A percentile compares a stretch with the other conserved stretches of the same genome.
Evolutionary conservation across 2,113 vertebrate species (phyloP).

Genomic region (Chrysochloris asiatica): DNA sequence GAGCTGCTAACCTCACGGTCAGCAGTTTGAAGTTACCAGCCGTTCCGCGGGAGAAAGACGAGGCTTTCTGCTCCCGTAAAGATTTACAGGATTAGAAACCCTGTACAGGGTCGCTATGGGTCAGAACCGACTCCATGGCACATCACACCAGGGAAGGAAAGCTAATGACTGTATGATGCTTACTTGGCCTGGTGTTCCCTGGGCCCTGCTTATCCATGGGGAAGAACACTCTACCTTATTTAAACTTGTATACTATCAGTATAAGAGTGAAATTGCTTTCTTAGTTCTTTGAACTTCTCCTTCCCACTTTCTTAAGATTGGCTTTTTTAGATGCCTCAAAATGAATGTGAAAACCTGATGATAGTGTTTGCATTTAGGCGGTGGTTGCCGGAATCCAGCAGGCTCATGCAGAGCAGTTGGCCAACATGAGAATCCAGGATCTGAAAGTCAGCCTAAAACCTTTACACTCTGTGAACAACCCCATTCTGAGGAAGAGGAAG

Average conservation of each 20-base stretch:
- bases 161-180: not conserved
- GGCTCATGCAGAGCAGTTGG: slow-evolving; percentile 97
- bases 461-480: slow-evolving; percentile 98
- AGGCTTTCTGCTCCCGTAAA: no score
- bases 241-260: not conserved
- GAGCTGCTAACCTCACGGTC: no score
- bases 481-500: slow-evolving; percentile 98
- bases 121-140: no score
- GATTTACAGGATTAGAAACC: no score
- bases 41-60: no score
- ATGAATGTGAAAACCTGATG: slow-evolving; percentile 25
- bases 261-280: not conserved
- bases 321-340: slow-evolving; percentile 5
- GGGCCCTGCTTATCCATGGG: not conserved
- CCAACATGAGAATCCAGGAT: slow-evolving; percentile 99
- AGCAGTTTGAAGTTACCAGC: no score
- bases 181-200: not conserved
- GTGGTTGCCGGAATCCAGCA: slow-evolving; percentile 99
- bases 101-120: no score
- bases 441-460: slow-evolving; percentile 98
- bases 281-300: slow-evolving; percentile 2
- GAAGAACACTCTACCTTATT: not conserved
- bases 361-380: slow-evolving; percentile 85
- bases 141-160: not conserved
- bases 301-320: slow-evolving; percentile 11